Evolutionary conservation across 2,113 vertebrate species (phyloP), one percentile per base, ranked within the genome.

Genomic region (Eubucco bourcierii): DNA sequence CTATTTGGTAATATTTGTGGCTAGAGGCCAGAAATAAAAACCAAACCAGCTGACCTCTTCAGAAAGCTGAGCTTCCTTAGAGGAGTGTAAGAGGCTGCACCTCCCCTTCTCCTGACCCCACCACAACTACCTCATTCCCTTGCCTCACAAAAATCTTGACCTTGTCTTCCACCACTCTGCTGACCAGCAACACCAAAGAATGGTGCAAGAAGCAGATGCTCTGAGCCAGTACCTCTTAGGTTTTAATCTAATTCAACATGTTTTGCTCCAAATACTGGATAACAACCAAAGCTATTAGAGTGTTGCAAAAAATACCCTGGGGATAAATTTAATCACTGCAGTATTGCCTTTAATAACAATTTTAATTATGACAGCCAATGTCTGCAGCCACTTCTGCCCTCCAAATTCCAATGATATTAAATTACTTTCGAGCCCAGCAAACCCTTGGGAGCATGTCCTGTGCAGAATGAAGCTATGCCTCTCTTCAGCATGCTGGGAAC

Each of bases 321-420:
- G 88, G 94, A 87, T 80, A 87, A 80, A 79, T 87, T 81, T 80
- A 95, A 90, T 86, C 82, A 27, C 80, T 15, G 70, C 5, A 58
- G 9, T 50, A 24, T 19, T 79, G 79, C 82, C 73, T 93, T 93
- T 90, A 94, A 84, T 88, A 96, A 90, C 60, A 5, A 68, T 2
- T 58, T 90, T 87, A 90, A 94, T 97, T 86, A 89, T 19, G 76
- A 67, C 33, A 84, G 79, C 64, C 59, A 10, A 9, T 75, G 47
- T 60, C 82, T 73, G 93, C 83, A 92, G 77, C 71, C 80, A 66
- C 55, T 76, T 27, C 90, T 95, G 91, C 71, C 93, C 91, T 39
- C 61, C 81, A 88, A 77, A 96, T 95, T 87, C 88, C 91, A 55
- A 15, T 1, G 53, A 24, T 88, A 93, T 94, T 75, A 47, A 64